Evolutionary conservation across 1,140 invertebrate species (phyloP).

Genomic region (Diachasmimorpha longicaudata): DNA sequence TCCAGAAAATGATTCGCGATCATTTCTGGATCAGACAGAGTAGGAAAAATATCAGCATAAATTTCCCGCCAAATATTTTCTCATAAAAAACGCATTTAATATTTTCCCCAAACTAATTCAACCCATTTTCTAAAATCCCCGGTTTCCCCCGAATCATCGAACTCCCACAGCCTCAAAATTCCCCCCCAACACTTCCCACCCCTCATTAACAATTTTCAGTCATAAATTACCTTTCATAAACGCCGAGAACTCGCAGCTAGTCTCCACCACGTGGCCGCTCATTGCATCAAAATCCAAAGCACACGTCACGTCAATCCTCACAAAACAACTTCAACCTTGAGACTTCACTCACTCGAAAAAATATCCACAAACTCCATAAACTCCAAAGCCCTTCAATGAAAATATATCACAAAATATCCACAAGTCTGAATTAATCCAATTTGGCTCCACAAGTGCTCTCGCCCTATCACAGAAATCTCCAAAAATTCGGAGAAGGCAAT

Average conservation of each 20-base stretch:
- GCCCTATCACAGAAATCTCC: no score
- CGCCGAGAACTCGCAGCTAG: slow-evolving; percentile 44
- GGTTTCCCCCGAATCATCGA: no score
- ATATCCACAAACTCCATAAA: not conserved
- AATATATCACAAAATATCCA: not conserved
- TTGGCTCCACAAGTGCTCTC: not conserved
- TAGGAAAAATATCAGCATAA: no score
- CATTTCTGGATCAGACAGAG: no score
- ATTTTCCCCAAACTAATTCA: no score
- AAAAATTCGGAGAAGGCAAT: no score
- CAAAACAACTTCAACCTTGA: not conserved
- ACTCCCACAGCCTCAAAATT: no score
- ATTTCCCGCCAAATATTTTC: no score
- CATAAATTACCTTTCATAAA: slow-evolving; percentile 52
- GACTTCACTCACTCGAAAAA: not conserved
- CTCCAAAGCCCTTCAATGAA: not conserved
- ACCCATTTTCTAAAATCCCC: no score
- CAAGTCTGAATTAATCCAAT: not conserved
- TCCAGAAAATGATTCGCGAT: no score
- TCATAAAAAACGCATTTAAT: no score
- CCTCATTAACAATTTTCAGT: not conserved
- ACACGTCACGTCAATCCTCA: slow-evolving; percentile 8
- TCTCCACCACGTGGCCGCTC: slow-evolving; percentile 48
- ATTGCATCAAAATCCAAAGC: slow-evolving; percentile 34
- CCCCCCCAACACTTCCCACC: not conserved